phyloP scores from a whole-genome alignment of 1,140 invertebrate genomes.

The silkworm (Bombyx mori) region DNA sequence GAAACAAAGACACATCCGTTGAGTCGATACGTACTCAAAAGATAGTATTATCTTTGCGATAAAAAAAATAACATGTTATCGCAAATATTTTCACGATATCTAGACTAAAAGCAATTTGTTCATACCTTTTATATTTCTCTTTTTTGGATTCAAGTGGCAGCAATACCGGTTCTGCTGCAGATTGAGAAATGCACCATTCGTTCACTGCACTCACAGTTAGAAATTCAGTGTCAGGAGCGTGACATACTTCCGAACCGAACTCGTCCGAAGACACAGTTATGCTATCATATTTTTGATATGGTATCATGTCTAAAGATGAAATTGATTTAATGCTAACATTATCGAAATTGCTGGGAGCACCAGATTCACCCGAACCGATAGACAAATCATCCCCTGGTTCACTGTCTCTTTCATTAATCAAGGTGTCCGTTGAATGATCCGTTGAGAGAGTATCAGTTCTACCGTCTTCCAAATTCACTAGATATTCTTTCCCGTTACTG shows the following conservation, averaged over 20 bases:
- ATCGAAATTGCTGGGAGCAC: constrained; percentile 58
- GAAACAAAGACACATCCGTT: constrained; percentile 37
- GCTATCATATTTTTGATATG: constrained; percentile 64
- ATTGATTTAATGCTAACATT: constrained; percentile 66
- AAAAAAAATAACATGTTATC: constrained; percentile 41
- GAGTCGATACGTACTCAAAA: constrained; percentile 36
- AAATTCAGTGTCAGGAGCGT: constrained; percentile 58
- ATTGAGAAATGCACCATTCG: constrained; percentile 61
- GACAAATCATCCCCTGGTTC: constrained; percentile 49
- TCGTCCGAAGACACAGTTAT: constrained; percentile 66
- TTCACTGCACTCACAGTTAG: constrained; percentile 67
- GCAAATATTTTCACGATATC: constrained; percentile 48
- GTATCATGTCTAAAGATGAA: constrained; percentile 64
- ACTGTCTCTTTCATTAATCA: constrained; percentile 61
- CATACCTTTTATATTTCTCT: constrained; percentile 68
- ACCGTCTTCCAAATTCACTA: constrained; percentile 49
- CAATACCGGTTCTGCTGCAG: constrained; percentile 48
- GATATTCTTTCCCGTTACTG: constrained; percentile 41
- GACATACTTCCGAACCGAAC: constrained; percentile 64
- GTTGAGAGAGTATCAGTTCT: constrained; percentile 53
- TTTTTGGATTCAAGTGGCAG: constrained; percentile 64
- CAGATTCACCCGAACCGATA: constrained; percentile 40
- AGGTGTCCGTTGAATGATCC: constrained; percentile 61
- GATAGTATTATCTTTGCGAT: constrained; percentile 42
- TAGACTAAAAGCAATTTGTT: constrained; percentile 36